Percentiles rank a stretch among this genome's conserved stretches.
These are phyloP conservation scores for Zophobas morio DNA, from an alignment of 1,140 invertebrate genomes.

Conservation along the genomic window DNA sequence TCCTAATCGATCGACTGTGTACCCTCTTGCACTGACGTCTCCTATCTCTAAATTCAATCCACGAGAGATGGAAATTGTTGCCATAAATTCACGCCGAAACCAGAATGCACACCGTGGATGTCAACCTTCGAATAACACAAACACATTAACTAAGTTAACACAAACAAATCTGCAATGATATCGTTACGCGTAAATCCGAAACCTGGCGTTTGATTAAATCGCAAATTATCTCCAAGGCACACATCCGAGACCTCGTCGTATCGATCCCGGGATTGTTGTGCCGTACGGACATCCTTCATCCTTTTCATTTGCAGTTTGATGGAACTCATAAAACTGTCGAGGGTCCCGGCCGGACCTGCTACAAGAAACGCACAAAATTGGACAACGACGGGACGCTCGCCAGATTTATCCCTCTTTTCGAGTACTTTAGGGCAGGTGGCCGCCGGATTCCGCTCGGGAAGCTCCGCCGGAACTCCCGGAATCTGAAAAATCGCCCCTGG, in stretches of 20 bases:
- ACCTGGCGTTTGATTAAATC: constrained; percentile 9
- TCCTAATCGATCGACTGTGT: constrained; percentile 13
- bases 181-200: constrained; percentile 7
- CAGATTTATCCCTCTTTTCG: too few relatives aligned
- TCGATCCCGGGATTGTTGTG: neutral
- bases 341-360: neutral
- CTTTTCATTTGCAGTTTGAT: neutral
- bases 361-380: constrained; percentile 1
- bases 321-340: constrained; percentile 6
- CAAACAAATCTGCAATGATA: constrained; percentile 28
- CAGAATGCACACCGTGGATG: neutral
- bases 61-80: constrained; percentile 18
- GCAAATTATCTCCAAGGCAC: constrained; percentile 9
- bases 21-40: constrained; percentile 23
- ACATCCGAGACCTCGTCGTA: constrained; percentile 1
- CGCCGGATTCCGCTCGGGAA: too few relatives aligned
- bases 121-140: constrained; percentile 23
- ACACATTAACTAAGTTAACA: constrained; percentile 34
- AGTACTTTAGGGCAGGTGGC: too few relatives aligned
- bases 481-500: too few relatives aligned
- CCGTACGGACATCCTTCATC: neutral
- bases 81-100: constrained; percentile 10
- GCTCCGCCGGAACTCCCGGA: too few relatives aligned
- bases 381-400: neutral
- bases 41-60: constrained; percentile 14